phyloP scores from a whole-genome alignment of 1,140 invertebrate genomes.

The Drosophila setifemur region DNA sequence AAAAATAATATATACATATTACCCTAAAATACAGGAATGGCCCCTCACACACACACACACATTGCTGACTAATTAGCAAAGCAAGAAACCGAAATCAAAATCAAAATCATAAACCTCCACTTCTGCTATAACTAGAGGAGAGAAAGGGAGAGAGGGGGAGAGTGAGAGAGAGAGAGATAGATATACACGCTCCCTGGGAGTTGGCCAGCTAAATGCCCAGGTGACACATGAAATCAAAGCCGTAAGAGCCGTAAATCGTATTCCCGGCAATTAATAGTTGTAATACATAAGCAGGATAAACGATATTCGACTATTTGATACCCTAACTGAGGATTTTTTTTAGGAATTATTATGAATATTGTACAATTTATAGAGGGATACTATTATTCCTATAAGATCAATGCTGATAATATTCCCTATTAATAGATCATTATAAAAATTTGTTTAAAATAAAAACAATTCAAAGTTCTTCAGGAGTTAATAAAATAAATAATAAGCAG shows the following conservation, averaged over 20 bases:
- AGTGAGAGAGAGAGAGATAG: conserved; percentile 2
- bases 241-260: not conserved
- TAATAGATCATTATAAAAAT: too few species aligned
- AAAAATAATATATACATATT: conserved; percentile 6
- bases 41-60: too few species aligned
- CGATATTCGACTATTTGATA: not conserved
- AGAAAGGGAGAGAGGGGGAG: not conserved
- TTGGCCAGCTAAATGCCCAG: conserved; percentile 16
- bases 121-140: conserved; percentile 3
- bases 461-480: too few species aligned
- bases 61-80: conserved; percentile 63
- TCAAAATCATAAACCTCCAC: conserved; percentile 3
- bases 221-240: conserved; percentile 37
- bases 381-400: too few species aligned
- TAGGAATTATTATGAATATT: too few species aligned
- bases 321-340: not conserved
- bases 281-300: not conserved
- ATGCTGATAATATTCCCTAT: too few species aligned
- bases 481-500: too few species aligned
- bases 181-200: conserved; percentile 26
- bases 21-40: conserved; percentile 31
- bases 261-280: not conserved
- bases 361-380: too few species aligned
- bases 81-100: conserved; percentile 34
- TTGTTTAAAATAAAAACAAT: too few species aligned